Evolutionary conservation across 2,888 invertebrate species (phyloP), one percentile per base, ranked within the genome.

Genomic region (Pheosia gnoma): DNA sequence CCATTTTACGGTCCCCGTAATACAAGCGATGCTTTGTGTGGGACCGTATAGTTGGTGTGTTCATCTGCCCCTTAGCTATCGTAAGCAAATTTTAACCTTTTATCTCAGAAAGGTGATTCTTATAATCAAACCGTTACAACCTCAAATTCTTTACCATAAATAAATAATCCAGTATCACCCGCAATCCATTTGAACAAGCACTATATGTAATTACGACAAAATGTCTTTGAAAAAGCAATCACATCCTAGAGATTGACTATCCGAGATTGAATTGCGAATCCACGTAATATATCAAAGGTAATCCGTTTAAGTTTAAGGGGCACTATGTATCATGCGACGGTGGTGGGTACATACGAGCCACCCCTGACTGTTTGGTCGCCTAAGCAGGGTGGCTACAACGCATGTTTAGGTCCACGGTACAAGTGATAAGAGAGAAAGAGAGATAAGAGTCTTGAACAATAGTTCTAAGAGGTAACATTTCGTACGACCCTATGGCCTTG

Each of bases 261-360:
- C 86, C 84, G 88, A 90, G 91, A 92, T 92, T 92, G 91, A 90
- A 91, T 90, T 88, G 86, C 85, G 86, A 83, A 89, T 89, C 88
- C 89, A 83, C 84, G 90, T 90, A 91, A 92, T 93, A 92, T 91
- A 92, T 93, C 93, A 93, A 91, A 91, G 91, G 91, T 92, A 93
- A 92, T 92, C 93, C 92, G 90, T 90, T 93, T 92, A 92, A 90
- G 91, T 91, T 91, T 92, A 91, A 90, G 90, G 87, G 85, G 89
- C 89, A 89, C 89, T 90, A 89, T 93, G 89, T 91, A 91, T 92
- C 91, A 93, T 91, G 88, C 74, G 82, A 88, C 82, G 86, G 74
- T 61, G 68, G 25, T 25, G 25, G 25, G 88, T 89, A 88, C 85
- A 87, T 85, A 86, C 80, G 6, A 36, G 82, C 86, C 83, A 79